These are phyloP conservation scores for Trichacis sp. DNA, from an alignment of 2,888 invertebrate species.

Conservation along the genomic window DNA sequence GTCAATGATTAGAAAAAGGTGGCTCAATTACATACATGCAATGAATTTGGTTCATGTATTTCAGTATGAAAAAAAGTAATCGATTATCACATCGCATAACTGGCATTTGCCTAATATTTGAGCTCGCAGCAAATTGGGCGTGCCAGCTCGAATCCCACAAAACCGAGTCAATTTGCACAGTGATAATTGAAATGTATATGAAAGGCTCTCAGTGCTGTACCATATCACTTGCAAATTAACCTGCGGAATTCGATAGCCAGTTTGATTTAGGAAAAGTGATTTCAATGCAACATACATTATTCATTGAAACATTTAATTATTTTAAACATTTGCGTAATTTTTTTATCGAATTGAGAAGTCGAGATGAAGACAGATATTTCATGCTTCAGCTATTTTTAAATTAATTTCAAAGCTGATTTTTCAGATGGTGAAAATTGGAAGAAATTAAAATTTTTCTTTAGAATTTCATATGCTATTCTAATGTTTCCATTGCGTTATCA, in stretches of 20 bases:
- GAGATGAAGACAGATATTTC: too few species aligned
- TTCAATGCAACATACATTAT: conserved; percentile 5
- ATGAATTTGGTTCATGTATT: too few species aligned
- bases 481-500: too few species aligned
- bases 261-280: conserved; percentile 31
- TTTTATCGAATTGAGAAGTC: too few species aligned
- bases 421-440: too few species aligned
- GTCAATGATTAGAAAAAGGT: too few species aligned
- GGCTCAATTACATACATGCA: too few species aligned
- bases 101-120: conserved; percentile 32
- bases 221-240: conserved; percentile 46
- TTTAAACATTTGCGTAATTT: too few species aligned
- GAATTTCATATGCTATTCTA: too few species aligned
- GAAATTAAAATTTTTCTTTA: too few species aligned
- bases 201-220: conserved; percentile 52
- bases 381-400: too few species aligned
- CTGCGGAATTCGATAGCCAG: conserved; percentile 45
- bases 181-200: conserved; percentile 66
- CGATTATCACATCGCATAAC: conserved; percentile 18
- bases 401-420: too few species aligned
- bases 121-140: conserved; percentile 37
- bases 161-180: conserved; percentile 67
- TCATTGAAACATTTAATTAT: neutral
- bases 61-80: neutral
- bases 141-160: conserved; percentile 50